These are phyloP conservation scores for Amazona vittata DNA, from an alignment of 2,113 vertebrate genomes.

Conservation along the genomic window DNA sequence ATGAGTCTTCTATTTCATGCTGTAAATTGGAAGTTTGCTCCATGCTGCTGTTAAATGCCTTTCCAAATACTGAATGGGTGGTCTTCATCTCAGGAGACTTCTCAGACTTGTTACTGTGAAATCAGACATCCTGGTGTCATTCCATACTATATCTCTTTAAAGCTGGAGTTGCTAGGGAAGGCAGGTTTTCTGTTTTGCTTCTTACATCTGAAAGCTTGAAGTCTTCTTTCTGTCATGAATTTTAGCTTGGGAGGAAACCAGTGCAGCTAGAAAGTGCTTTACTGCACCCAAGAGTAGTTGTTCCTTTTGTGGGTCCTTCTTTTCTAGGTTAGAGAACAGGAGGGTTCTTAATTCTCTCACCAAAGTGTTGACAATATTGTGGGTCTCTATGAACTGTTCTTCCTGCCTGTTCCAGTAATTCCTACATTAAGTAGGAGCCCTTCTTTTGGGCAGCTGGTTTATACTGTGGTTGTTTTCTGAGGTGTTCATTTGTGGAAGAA, in stretches of 20 bases:
- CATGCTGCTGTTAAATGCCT: neutral
- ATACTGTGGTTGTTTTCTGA: neutral
- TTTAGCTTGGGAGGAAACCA: neutral
- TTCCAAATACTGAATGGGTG: neutral
- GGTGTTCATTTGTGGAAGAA: rapidly evolving
- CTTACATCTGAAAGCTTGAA: neutral
- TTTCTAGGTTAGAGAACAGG: neutral
- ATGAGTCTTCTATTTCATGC: neutral
- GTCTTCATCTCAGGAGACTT: neutral
- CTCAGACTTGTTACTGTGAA: neutral
- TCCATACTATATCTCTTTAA: rapidly evolving
- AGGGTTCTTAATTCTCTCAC: neutral
- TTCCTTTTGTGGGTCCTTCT: neutral
- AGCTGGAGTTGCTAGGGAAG: neutral
- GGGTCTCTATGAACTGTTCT: neutral
- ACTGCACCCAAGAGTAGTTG: neutral
- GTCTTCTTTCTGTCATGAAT: neutral
- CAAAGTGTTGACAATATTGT: neutral
- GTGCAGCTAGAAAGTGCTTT: neutral
- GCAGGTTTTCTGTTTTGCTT: neutral
- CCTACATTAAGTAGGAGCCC: rapidly evolving
- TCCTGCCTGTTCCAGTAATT: neutral
- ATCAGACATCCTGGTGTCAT: neutral
- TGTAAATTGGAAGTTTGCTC: neutral
- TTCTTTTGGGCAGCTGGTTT: neutral